These are phyloP conservation scores for Cydia pomonella DNA, from an alignment of 1,140 invertebrate species.

Conservation along the genomic window DNA sequence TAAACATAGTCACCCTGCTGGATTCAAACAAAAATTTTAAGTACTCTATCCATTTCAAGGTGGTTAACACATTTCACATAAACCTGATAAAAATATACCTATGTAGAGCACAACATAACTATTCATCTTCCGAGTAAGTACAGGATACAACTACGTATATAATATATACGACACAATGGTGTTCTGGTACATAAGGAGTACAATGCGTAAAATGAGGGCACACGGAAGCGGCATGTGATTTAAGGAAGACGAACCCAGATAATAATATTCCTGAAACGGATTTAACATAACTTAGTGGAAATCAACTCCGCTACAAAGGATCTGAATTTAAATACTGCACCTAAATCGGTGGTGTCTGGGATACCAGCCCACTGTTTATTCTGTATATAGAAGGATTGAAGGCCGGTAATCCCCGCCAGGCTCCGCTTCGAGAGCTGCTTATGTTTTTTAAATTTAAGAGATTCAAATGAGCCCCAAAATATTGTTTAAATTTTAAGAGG, in stretches of 20 bases:
- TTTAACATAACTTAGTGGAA: conserved; percentile 49
- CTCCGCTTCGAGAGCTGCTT: background rate
- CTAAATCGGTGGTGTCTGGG: conserved; percentile 12
- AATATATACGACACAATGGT: conserved; percentile 43
- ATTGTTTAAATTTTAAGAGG: background rate
- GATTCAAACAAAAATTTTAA: too few relatives aligned
- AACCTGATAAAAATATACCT: background rate
- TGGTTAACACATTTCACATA: too few relatives aligned
- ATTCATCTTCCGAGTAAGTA: background rate
- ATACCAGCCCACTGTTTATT: conserved; percentile 9
- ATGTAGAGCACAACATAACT: background rate
- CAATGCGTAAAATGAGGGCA: conserved; percentile 46
- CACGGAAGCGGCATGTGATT: conserved; percentile 43
- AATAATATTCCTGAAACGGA: conserved; percentile 47
- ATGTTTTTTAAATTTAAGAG: background rate
- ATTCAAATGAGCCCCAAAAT: background rate
- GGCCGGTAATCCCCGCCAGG: conserved; percentile 6
- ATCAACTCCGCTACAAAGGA: conserved; percentile 40
- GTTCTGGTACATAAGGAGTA: conserved; percentile 46
- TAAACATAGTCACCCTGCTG: background rate
- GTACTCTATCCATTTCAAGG: too few relatives aligned
- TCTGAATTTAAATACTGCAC: conserved; percentile 54
- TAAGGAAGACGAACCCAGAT: conserved; percentile 42
- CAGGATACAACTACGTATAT: conserved; percentile 25
- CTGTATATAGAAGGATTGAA: conserved; percentile 21